phyloP scores from a whole-genome alignment of 2,113 vertebrate species.

The Hippocampus comes region DNA sequence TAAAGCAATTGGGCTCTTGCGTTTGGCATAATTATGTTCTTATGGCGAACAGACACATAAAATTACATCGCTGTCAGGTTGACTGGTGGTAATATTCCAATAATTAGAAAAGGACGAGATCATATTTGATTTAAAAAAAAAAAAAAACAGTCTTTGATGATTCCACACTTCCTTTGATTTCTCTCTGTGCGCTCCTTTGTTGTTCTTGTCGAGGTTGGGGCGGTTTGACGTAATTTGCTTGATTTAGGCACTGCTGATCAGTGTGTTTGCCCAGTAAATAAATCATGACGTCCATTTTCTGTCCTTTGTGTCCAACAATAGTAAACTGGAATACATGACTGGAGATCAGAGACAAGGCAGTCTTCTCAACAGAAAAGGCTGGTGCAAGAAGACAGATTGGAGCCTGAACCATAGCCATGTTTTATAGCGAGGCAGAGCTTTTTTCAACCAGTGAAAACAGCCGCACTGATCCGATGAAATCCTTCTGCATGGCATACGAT shows the following conservation, averaged over 20 bases:
- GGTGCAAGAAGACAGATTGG: conserved; percentile 39
- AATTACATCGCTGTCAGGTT: conserved; percentile 15
- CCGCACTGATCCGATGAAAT: conserved; percentile 30
- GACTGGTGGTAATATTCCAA: conserved; percentile 7
- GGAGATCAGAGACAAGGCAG: conserved; percentile 1
- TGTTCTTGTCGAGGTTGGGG: background rate
- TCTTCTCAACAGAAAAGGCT: conserved; percentile 25
- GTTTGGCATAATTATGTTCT: conserved; percentile 35
- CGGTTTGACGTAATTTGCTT: conserved; percentile 1
- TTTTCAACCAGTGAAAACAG: conserved; percentile 22
- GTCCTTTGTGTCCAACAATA: conserved; percentile 17
- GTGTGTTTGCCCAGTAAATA: background rate
- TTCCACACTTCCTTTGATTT: conserved; percentile 13
- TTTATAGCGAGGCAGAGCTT: conserved; percentile 1
- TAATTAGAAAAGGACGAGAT: background rate
- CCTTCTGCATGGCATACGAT: background rate
- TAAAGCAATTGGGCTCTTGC: conserved; percentile 19
- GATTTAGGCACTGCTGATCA: background rate
- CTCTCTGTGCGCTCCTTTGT: background rate
- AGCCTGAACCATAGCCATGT: conserved; percentile 45
- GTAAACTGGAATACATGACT: conserved; percentile 21
- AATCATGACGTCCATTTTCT: conserved; percentile 22
- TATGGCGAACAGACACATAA: conserved; percentile 36
- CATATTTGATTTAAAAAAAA: conserved; percentile 24
- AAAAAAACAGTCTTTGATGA: conserved; percentile 6